Percentiles rank a stretch among this genome's conserved stretches.
These are phyloP conservation scores for Aphyosemion australe DNA, from an alignment of 2,113 vertebrate species.

Conservation along the genomic window DNA sequence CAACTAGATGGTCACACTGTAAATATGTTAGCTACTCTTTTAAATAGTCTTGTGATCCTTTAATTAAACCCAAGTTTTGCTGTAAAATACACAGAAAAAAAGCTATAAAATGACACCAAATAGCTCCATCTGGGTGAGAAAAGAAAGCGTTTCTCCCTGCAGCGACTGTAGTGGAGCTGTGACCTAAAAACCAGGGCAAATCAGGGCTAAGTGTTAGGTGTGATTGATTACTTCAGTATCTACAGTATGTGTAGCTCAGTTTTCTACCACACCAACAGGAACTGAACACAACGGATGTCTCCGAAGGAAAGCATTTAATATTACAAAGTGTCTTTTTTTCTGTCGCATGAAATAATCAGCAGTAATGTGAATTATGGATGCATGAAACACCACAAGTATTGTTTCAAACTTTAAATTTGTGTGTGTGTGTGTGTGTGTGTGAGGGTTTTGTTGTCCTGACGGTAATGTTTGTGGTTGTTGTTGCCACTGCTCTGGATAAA, in stretches of 20 bases:
- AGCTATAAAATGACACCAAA: no score
- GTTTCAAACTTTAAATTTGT: not conserved
- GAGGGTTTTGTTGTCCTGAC: not conserved
- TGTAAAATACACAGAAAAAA: no score
- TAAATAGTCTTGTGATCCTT: no score
- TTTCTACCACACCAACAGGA: not conserved
- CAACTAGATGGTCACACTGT: no score
- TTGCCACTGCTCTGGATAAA: not conserved
- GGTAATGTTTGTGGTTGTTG: not conserved
- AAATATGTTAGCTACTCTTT: no score
- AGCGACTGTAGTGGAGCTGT: not conserved
- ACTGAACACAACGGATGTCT: conserved; percentile 9
- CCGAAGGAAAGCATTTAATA: not conserved
- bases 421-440: no score
- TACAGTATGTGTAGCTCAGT: conserved; percentile 5
- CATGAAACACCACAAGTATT: not conserved
- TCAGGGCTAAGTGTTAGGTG: conserved; percentile 4
- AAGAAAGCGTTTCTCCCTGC: not conserved
- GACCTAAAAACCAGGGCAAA: not conserved
- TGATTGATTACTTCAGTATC: conserved; percentile 16
- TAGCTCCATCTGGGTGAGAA: not conserved
- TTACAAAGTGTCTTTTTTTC: not conserved
- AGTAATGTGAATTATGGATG: not conserved
- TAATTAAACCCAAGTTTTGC: no score
- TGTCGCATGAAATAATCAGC: not conserved